Base-by-base conservation (phyloP, 2,888 invertebrate species). In the Nemurella pictetii region DNA sequence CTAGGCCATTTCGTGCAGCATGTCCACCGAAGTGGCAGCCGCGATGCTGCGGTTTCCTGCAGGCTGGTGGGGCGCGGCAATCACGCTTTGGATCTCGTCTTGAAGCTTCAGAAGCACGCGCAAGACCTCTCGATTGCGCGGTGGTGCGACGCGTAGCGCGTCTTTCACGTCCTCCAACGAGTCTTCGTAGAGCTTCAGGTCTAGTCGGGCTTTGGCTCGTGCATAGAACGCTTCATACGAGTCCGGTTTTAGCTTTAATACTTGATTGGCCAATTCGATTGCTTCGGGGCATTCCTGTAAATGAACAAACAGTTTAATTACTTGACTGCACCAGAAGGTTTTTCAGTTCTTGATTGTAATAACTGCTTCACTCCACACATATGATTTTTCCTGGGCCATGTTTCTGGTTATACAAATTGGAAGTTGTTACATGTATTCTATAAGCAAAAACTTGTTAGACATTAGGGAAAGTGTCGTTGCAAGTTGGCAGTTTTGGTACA, bases 181-280 rank as follows among this genome's bases (percentile, higher is more conserved):
- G 83, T 92, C 92, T 87, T 96, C 95, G 30, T 94, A 93, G 2
- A 94, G 91, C 87, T 94, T 94, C 84, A 95, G 92, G 85, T 97
- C 97, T 86, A 97, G 92, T 86, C 95, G 94, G 7, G 97, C 98
- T 89, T 98, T 95, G 0, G 98, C 95, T 89, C 97, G 93, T 2
- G 98, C 97, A 90, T 98, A 98, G 88, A 95, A 97, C 4, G 98
- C 98, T 91, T 98, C 98, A 89, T 96, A 98, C 1, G 97, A 97
- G 89, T 95, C 94, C 0, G 97, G 95, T 87, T 96, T 96, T 86
- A 97, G 92, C 81, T 94, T 94, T 55, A 98, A 93, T 0, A 97
- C 98, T 89, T 97, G 95, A 55, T 96, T 95, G 9, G 98, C 97
- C 87, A 98, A 92, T 89, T 97, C 97, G 88, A 97, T 93, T 0